phyloP scores from a whole-genome alignment of 2,113 vertebrate species.

The Vireo altiloquus region DNA sequence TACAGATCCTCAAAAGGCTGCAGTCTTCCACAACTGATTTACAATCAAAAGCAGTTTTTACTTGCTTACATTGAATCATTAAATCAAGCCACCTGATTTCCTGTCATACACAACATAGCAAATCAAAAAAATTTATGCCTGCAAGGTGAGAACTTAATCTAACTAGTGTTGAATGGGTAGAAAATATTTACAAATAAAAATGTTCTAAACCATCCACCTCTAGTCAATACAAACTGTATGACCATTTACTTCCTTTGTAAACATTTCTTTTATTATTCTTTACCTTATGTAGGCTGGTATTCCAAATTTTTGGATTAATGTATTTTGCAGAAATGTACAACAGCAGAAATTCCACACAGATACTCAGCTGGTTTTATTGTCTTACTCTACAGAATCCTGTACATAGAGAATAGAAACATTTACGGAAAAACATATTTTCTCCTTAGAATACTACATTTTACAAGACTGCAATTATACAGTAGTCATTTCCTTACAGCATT shows the following conservation, averaged over 20 bases:
- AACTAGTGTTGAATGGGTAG: background rate
- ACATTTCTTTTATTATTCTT: background rate
- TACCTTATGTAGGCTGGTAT: background rate
- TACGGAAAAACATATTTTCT: background rate
- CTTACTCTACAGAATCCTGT: background rate
- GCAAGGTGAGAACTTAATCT: background rate
- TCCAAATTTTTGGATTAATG: background rate
- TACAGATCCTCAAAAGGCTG: background rate
- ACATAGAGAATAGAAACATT: background rate
- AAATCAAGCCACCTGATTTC: background rate
- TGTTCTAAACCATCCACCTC: background rate
- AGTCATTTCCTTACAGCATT: background rate
- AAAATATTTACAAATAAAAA: slow-evolving; percentile 23
- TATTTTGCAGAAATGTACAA: slow-evolving; percentile 1
- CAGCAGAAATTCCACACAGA: background rate
- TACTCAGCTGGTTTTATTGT: background rate
- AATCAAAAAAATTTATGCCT: background rate
- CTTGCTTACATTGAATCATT: background rate
- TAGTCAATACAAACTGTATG: background rate
- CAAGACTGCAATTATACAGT: background rate
- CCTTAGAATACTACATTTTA: background rate
- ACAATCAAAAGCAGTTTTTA: background rate
- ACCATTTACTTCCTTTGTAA: background rate
- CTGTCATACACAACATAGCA: background rate
- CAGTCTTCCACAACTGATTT: background rate